Percentiles rank a stretch among this genome's conserved stretches.
Evolutionary conservation across 2,888 invertebrate genomes (phyloP).

Genomic region (Acanthosepion pharaonis): DNA sequence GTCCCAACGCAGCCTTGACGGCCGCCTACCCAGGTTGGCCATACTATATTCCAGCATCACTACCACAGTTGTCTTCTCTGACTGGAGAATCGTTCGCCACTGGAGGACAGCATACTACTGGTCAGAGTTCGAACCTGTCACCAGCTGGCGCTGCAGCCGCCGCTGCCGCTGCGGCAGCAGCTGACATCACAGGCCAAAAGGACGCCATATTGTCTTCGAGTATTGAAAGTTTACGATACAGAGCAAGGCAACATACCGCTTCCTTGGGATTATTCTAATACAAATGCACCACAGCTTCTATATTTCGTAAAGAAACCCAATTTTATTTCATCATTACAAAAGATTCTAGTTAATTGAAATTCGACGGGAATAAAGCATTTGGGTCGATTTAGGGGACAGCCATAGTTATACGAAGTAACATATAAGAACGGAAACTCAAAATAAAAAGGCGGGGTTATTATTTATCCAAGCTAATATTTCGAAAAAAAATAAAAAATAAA

Average conservation of each 20-base stretch:
- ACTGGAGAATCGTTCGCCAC: neutral
- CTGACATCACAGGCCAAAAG: conserved; percentile 78
- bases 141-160: conserved; percentile 37
- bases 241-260: conserved; percentile 64
- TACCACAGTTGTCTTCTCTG: conserved; percentile 44
- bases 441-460: too few species aligned
- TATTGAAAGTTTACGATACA: conserved; percentile 79
- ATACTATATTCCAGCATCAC: conserved; percentile 42
- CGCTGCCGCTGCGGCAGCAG: conserved; percentile 83
- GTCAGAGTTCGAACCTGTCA: conserved; percentile 4
- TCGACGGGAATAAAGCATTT: neutral
- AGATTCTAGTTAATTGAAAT: neutral
- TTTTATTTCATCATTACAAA: neutral
- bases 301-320: neutral
- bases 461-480: too few species aligned
- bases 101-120: neutral
- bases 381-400: neutral
- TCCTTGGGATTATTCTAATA: conserved; percentile 53
- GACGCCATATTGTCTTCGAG: conserved; percentile 86
- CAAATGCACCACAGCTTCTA: neutral
- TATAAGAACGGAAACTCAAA: too few species aligned
- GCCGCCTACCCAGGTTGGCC: conserved; percentile 49
- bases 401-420: too few species aligned
- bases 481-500: too few species aligned
- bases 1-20: conserved; percentile 42